Conservation (phyloP, 2,888 invertebrate species). For the Spisula subtruncata region DNA sequence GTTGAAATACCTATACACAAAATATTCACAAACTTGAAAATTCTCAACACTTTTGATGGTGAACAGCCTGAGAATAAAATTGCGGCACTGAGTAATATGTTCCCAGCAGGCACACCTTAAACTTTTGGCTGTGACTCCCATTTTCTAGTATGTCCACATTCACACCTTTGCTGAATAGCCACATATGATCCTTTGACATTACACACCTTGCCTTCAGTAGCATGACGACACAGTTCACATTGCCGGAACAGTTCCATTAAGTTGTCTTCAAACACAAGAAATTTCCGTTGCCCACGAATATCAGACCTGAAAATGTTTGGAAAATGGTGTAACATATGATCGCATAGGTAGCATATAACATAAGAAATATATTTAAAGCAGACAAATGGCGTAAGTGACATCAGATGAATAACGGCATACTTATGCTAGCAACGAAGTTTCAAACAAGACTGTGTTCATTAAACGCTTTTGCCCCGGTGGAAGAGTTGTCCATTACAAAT, state of each 20-base stretch:
- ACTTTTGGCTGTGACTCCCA: slow-evolving; percentile 36
- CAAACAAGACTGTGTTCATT: no score
- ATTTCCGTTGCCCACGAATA: background rate
- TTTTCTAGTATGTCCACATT: background rate
- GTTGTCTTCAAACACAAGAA: no score
- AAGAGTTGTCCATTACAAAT: no score
- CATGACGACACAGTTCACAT: background rate
- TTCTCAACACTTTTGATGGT: slow-evolving; percentile 1
- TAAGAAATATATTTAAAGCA: no score
- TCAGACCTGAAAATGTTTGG: background rate
- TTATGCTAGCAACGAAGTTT: no score
- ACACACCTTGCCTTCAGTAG: background rate
- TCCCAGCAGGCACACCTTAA: slow-evolving; percentile 19
- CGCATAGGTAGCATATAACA: no score
- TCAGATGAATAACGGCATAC: no score
- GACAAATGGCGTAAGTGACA: no score
- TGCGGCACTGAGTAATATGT: background rate
- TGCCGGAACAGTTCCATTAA: background rate
- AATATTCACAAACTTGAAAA: slow-evolving; percentile 17
- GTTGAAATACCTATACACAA: background rate
- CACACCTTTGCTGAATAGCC: background rate
- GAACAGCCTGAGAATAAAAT: slow-evolving; percentile 31
- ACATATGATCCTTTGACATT: background rate
- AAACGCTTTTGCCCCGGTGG: no score
- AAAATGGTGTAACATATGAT: no score